These are phyloP conservation scores for Nothoprocta pentlandii DNA, from an alignment of 2,113 vertebrate genomes.

Conservation along the genomic window DNA sequence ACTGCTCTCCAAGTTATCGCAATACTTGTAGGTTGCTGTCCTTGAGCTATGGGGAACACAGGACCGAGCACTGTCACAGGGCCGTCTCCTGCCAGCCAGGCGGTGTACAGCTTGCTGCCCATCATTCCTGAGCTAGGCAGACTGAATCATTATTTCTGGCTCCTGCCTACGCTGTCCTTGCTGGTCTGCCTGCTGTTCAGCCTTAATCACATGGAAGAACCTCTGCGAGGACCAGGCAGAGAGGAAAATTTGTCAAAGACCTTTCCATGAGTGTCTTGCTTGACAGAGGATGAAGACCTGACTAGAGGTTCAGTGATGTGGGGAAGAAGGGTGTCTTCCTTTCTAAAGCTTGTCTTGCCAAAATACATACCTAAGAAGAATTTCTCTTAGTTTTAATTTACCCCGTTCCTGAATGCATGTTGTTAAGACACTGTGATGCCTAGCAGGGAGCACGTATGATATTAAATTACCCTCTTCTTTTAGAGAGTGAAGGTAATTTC, in stretches of 20 bases:
- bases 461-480: background rate
- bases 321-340: background rate
- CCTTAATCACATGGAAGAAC: background rate
- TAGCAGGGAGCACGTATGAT: background rate
- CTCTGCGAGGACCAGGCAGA: background rate
- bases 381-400: background rate
- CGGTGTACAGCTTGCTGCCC: background rate
- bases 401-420: background rate
- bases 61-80: background rate
- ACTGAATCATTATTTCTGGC: background rate
- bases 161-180: background rate
- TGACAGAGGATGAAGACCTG: background rate
- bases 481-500: background rate
- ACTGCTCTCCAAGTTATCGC: background rate
- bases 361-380: background rate
- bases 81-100: background rate
- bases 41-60: rapidly evolving
- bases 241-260: background rate
- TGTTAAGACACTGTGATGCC: background rate
- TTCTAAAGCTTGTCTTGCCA: background rate
- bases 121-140: background rate
- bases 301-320: background rate
- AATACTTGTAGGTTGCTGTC: background rate
- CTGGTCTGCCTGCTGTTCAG: background rate
- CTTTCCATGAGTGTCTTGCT: background rate